These are phyloP conservation scores for Argyrosomus regius DNA, from an alignment of 2,797 vertebrate species.

Conservation along the genomic window DNA sequence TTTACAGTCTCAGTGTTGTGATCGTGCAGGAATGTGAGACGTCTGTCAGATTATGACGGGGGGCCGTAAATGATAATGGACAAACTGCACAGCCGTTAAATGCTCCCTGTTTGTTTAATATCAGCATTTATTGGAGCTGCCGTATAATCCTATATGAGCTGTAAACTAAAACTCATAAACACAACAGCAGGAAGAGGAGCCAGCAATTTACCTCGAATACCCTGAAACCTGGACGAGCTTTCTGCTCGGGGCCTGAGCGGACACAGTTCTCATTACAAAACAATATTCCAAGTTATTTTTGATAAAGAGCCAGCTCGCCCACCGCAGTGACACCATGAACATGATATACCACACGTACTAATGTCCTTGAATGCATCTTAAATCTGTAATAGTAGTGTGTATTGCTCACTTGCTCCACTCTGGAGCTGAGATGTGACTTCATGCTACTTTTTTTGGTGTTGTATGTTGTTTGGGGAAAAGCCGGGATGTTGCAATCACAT, in stretches of 20 bases:
- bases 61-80: conserved; percentile 37
- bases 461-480: background rate
- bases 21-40: conserved; percentile 24
- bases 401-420: background rate
- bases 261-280: background rate
- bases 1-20: conserved; percentile 3
- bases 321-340: background rate
- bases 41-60: conserved; percentile 27
- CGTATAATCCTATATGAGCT: conserved; percentile 46
- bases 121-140: conserved; percentile 35
- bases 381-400: background rate
- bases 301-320: background rate
- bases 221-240: background rate
- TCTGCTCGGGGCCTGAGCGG: background rate
- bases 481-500: no score
- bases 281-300: background rate
- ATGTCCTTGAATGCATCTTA: background rate
- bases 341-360: background rate
- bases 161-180: conserved; percentile 52
- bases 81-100: conserved; percentile 19
- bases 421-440: background rate
- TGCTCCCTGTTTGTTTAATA: conserved; percentile 40
- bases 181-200: conserved; percentile 17
- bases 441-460: background rate
- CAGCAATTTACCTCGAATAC: conserved; percentile 26